Conservation (phyloP, 2,797 vertebrate species). For the Silurus lanzhouensis region DNA sequence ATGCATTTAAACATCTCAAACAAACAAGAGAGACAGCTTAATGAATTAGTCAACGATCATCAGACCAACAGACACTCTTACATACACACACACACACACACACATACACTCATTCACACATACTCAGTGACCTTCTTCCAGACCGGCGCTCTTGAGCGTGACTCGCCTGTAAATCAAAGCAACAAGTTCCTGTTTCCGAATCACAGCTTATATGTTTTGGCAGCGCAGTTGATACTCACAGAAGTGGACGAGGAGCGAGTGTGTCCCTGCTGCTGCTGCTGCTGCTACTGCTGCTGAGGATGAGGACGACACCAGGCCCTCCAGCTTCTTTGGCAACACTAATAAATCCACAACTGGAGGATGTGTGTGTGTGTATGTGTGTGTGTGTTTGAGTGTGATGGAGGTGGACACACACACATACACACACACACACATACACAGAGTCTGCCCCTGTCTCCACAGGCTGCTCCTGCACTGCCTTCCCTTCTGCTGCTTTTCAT, state of each 20-base stretch:
- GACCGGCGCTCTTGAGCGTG: constrained; percentile 12
- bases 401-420: constrained; percentile 22
- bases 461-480: constrained; percentile 50
- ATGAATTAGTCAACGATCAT: constrained; percentile 58
- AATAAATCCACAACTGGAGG: constrained; percentile 57
- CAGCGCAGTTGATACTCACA: constrained; percentile 64
- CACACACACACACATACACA: constrained; percentile 12
- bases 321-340: constrained; percentile 53
- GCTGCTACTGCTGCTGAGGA: constrained; percentile 23
- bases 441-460: constrained; percentile 50
- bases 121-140: constrained; percentile 20
- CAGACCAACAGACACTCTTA: constrained; percentile 33
- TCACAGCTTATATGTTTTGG: not conserved
- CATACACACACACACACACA: not conserved
- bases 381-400: constrained; percentile 42
- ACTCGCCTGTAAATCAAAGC: constrained; percentile 33
- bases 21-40: constrained; percentile 28
- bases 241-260: constrained; percentile 36
- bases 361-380: constrained; percentile 50
- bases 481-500: constrained; percentile 50
- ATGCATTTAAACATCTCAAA: not conserved
- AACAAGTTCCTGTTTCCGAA: constrained; percentile 43
- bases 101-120: constrained; percentile 5
- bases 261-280: constrained; percentile 7
- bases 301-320: constrained; percentile 42